These are phyloP conservation scores for Otolemur crassicaudatus DNA, from an alignment of 2,797 vertebrate genomes.

Conservation along the genomic window DNA sequence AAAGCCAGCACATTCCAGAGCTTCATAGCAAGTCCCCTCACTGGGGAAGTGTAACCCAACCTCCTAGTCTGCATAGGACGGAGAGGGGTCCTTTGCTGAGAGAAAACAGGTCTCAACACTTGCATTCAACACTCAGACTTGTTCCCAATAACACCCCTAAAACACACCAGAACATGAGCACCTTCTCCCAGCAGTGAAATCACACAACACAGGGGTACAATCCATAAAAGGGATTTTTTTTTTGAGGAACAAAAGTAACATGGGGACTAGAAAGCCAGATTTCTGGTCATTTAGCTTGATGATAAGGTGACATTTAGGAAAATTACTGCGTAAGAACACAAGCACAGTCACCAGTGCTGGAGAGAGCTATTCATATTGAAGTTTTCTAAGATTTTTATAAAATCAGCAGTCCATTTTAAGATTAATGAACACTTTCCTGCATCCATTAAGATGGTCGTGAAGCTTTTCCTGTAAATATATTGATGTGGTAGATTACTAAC, in stretches of 20 bases:
- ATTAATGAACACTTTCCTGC: background rate
- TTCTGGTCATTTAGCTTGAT: background rate
- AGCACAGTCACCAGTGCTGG: background rate
- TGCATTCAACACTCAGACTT: background rate
- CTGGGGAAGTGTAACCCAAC: background rate
- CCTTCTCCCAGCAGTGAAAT: background rate
- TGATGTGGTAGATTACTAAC: background rate
- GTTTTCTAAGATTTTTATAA: background rate
- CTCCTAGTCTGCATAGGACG: rapidly evolving
- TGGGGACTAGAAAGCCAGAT: background rate
- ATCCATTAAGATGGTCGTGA: background rate
- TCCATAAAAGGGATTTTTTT: background rate
- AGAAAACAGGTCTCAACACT: background rate
- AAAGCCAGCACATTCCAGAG: background rate
- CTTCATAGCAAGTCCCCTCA: background rate
- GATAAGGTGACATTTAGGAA: background rate
- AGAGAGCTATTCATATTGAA: background rate
- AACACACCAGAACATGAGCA: too few relatives aligned
- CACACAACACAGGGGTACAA: rapidly evolving
- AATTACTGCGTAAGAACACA: background rate
- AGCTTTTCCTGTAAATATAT: background rate
- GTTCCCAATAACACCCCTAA: background rate
- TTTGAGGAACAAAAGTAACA: background rate
- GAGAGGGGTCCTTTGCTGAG: background rate
- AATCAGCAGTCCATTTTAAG: background rate